Evolutionary conservation across 2,113 vertebrate species (phyloP).

Genomic region (Lathamus discolor): DNA sequence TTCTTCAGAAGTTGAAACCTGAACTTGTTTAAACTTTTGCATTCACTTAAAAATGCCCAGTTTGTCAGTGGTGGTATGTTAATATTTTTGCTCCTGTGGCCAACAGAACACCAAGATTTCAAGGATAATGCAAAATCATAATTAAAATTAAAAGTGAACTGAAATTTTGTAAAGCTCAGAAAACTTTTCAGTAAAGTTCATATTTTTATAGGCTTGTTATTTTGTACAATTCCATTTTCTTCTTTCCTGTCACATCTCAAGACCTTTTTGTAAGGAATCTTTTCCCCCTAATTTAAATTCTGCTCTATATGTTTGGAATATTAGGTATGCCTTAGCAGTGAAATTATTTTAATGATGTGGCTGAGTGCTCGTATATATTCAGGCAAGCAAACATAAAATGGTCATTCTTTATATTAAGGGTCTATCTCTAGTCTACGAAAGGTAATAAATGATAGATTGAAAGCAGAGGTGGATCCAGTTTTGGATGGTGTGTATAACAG

Average conservation of each 20-base stretch:
- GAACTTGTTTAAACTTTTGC: background rate
- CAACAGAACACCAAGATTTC: background rate
- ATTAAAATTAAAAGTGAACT: background rate
- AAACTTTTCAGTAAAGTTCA: background rate
- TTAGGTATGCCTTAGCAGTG: conserved; percentile 47
- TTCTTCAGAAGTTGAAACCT: background rate
- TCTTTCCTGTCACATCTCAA: conserved; percentile 34
- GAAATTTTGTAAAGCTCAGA: background rate
- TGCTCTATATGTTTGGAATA: conserved; percentile 43
- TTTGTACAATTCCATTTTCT: conserved; percentile 29
- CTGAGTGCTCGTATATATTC: conserved; percentile 60
- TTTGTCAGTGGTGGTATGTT: background rate
- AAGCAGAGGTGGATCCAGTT: conserved; percentile 17
- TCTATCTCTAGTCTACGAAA: conserved; percentile 42
- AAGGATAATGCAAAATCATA: background rate
- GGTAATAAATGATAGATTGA: conserved; percentile 54
- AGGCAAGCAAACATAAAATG: conserved; percentile 65
- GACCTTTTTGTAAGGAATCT: conserved; percentile 5
- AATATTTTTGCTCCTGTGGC: background rate
- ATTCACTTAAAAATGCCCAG: background rate
- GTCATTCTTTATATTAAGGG: conserved; percentile 62
- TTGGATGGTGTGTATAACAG: background rate
- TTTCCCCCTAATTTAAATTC: conserved; percentile 45
- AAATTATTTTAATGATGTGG: conserved; percentile 63
- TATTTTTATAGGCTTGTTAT: conserved; percentile 27